A percentile compares a stretch with the other conserved stretches of the same genome.
Conservation (phyloP, 2,797 vertebrate genomes). For the Enteromius unitaeniatus region DNA sequence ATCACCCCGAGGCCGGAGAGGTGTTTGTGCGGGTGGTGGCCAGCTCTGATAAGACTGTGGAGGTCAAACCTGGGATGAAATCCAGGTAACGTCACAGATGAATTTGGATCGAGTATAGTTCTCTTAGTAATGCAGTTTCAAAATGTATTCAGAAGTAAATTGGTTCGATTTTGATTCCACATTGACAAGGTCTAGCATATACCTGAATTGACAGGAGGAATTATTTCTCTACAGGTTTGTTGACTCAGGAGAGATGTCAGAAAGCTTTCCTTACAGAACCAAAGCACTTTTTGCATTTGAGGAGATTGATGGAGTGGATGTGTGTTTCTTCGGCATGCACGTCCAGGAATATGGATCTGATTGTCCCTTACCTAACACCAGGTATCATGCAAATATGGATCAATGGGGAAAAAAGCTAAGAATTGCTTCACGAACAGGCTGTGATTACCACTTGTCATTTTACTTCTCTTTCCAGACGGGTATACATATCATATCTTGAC, state of each 20-base stretch:
- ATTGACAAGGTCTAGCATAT: not conserved
- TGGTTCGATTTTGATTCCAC: not conserved
- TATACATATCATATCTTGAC: constrained; percentile 98
- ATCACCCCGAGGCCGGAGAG: constrained; percentile 95
- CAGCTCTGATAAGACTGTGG: constrained; percentile 95
- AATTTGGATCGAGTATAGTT: not conserved
- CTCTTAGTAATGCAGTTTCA: not conserved
- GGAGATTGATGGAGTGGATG: constrained; percentile 96
- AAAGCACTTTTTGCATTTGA: constrained; percentile 99
- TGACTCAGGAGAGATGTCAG: constrained; percentile 94
- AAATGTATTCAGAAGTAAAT: not conserved
- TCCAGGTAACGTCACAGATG: constrained; percentile 78
- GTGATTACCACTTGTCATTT: not conserved
- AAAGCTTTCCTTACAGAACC: constrained; percentile 95
- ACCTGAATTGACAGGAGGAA: not conserved
- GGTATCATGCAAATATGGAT: constrained; percentile 73
- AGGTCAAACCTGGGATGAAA: constrained; percentile 98
- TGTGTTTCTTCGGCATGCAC: constrained; percentile 99
- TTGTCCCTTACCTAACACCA: constrained; percentile 92
- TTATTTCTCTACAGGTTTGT: constrained; percentile 84
- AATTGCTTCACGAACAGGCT: not conserved
- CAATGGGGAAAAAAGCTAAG: not conserved
- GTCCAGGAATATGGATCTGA: constrained; percentile 98
- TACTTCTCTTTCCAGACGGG: constrained; percentile 79
- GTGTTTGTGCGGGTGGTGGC: constrained; percentile 97